Percentiles rank a stretch among this genome's conserved stretches.
Evolutionary conservation across 2,797 vertebrate genomes (phyloP).

Genomic region (Gastrophryne carolinensis): DNA sequence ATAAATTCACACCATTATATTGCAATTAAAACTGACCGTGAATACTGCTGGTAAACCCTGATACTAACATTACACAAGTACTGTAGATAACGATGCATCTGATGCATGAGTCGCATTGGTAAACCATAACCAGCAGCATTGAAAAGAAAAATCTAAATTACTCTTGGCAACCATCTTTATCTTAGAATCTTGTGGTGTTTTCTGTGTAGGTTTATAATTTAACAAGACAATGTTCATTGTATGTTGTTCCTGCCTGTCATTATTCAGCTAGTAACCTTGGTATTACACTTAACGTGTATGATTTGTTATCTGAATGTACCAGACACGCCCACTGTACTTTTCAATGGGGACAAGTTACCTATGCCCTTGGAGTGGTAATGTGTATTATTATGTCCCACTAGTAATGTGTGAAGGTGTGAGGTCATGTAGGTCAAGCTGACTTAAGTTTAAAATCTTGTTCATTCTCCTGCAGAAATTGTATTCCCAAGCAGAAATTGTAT

Average conservation of each 20-base stretch:
- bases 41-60: too few relatives aligned
- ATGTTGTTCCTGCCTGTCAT: background rate
- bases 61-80: too few relatives aligned
- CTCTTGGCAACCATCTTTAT: too few relatives aligned
- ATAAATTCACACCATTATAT: too few relatives aligned
- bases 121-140: too few relatives aligned
- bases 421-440: background rate
- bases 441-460: background rate
- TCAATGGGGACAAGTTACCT: background rate
- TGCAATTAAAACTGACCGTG: too few relatives aligned
- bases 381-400: background rate
- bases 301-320: background rate
- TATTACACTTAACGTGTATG: background rate
- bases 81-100: too few relatives aligned
- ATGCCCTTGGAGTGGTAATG: background rate
- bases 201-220: background rate
- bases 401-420: background rate
- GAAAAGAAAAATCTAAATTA: too few relatives aligned
- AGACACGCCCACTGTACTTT: background rate
- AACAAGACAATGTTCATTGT: background rate
- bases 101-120: too few relatives aligned
- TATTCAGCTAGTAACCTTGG: background rate
- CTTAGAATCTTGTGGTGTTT: too few relatives aligned
- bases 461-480: background rate
- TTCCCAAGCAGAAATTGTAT: background rate